Evolutionary conservation across 2,113 vertebrate species (phyloP).

Genomic region (Eptesicus fuscus): DNA sequence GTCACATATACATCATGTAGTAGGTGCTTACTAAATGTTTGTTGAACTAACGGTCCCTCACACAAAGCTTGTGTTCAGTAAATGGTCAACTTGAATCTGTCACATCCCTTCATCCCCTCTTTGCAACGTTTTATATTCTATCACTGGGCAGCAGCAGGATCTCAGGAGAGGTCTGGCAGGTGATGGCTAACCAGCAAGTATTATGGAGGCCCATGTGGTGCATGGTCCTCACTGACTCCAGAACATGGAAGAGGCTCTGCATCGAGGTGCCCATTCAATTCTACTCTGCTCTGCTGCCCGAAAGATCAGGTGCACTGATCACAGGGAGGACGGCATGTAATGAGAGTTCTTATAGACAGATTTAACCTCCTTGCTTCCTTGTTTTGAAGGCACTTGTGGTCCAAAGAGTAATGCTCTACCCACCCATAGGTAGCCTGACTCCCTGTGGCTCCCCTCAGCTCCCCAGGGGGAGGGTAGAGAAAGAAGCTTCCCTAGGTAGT

Average conservation of each 20-base stretch:
- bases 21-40: background rate
- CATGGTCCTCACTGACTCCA: background rate
- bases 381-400: background rate
- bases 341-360: background rate
- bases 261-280: background rate
- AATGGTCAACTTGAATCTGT: background rate
- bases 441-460: background rate
- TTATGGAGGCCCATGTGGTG: conserved; percentile 44
- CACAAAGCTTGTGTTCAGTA: background rate
- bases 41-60: background rate
- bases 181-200: background rate
- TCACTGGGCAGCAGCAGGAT: background rate
- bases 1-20: background rate
- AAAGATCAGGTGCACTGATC: background rate
- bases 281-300: background rate
- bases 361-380: background rate
- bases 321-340: background rate
- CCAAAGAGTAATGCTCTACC: background rate
- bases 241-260: background rate
- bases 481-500: background rate
- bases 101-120: background rate
- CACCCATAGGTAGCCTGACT: background rate
- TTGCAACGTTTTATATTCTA: background rate
- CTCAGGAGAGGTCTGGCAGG: fast-evolving
- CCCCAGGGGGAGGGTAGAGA: background rate